phyloP scores from a whole-genome alignment of 2,888 invertebrate genomes.

The Brachyopa scutellaris region DNA sequence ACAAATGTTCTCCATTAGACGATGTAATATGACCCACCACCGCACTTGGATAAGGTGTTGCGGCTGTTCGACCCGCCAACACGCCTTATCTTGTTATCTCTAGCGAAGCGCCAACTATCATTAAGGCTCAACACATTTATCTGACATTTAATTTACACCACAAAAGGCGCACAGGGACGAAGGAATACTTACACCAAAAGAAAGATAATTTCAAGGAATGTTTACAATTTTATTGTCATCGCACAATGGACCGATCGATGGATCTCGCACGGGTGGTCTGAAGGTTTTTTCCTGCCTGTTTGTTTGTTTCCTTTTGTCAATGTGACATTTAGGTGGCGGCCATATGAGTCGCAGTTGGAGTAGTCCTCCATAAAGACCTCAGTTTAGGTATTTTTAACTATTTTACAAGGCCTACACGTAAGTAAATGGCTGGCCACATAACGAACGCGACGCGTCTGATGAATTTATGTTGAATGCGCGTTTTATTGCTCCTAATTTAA shows the following conservation, averaged over 20 bases:
- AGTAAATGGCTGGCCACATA: not conserved
- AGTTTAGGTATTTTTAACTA: conserved; percentile 58
- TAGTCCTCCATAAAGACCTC: conserved; percentile 34
- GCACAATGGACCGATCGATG: conserved; percentile 63
- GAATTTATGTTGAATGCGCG: conserved; percentile 60
- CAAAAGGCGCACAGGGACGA: conserved; percentile 62
- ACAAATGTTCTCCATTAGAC: conserved; percentile 67
- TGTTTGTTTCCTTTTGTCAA: conserved; percentile 50
- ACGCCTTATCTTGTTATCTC: conserved; percentile 68
- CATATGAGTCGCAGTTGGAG: not conserved
- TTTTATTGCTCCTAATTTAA: conserved; percentile 72
- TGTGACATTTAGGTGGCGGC: conserved; percentile 61
- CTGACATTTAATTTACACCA: conserved; percentile 71
- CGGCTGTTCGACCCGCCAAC: conserved; percentile 52
- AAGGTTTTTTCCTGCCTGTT: not conserved
- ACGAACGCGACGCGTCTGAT: conserved; percentile 49
- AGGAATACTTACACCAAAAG: not conserved
- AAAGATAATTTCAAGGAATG: conserved; percentile 60
- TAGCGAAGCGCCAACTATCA: conserved; percentile 70
- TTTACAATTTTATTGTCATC: conserved; percentile 67
- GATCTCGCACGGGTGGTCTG: conserved; percentile 61
- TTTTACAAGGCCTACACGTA: conserved; percentile 49
- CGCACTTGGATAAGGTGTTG: conserved; percentile 47
- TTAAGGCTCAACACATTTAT: conserved; percentile 70
- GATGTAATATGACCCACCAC: conserved; percentile 65